Conservation (phyloP, 2,797 vertebrate genomes). For the Lagocephalus sceleratus region DNA sequence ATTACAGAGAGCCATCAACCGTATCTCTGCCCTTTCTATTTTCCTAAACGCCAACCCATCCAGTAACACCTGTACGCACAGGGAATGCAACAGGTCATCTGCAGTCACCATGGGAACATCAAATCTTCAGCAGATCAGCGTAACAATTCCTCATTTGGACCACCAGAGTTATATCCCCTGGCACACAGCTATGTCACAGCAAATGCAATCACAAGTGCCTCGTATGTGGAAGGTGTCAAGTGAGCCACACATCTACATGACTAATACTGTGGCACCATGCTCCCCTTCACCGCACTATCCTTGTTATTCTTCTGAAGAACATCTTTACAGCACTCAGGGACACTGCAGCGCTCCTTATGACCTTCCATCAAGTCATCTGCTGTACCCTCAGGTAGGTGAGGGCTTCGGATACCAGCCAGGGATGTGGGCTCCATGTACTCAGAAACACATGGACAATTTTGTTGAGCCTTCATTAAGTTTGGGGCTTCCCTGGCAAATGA, state of each 20-base stretch:
- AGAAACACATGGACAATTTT: conserved; percentile 64
- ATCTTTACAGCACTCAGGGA: conserved; percentile 59
- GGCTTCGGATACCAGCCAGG: conserved; percentile 61
- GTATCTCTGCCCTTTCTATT: conserved; percentile 83
- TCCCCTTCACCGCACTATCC: conserved; percentile 75
- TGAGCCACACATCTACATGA: conserved; percentile 63
- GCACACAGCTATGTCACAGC: conserved; percentile 57
- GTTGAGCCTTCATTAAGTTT: conserved; percentile 58
- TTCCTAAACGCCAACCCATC: conserved; percentile 79
- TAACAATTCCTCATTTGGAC: conserved; percentile 41
- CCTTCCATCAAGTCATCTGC: conserved; percentile 58
- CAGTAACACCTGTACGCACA: conserved; percentile 62
- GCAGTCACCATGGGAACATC: conserved; percentile 17
- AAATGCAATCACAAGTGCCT: conserved; percentile 28
- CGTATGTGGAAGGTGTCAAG: conserved; percentile 52
- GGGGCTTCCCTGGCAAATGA: conserved; percentile 78
- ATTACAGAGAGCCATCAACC: conserved; percentile 86
- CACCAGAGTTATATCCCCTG: conserved; percentile 60
- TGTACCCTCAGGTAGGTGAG: conserved; percentile 57
- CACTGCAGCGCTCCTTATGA: conserved; percentile 62
- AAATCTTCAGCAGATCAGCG: conserved; percentile 46
- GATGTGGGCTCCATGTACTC: conserved; percentile 69
- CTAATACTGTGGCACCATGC: conserved; percentile 56
- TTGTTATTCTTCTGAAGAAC: conserved; percentile 69
- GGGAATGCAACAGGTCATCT: conserved; percentile 61